These are phyloP conservation scores for Bugula neritina DNA, from an alignment of 2,888 invertebrate genomes.

Conservation along the genomic window DNA sequence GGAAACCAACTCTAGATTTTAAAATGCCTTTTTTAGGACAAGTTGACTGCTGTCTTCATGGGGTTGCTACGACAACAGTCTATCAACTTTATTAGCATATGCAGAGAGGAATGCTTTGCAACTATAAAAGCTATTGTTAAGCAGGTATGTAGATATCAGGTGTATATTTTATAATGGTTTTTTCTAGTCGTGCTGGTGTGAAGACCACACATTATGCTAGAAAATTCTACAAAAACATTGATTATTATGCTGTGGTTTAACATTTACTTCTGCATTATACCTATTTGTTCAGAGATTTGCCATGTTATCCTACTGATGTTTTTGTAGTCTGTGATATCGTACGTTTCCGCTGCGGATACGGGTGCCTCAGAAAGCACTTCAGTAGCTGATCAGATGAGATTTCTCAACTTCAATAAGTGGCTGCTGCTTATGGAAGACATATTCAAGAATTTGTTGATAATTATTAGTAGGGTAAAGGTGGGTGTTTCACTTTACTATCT, in stretches of 20 bases:
- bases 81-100: constrained; percentile 72
- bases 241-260: too few species aligned
- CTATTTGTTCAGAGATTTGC: too few species aligned
- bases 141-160: constrained; percentile 59
- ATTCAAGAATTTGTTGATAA: constrained; percentile 62
- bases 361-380: constrained; percentile 34
- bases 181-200: too few species aligned
- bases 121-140: constrained; percentile 82
- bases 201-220: too few species aligned
- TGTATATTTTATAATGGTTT: too few species aligned
- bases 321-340: constrained; percentile 65
- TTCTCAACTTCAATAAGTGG: constrained; percentile 66
- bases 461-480: constrained; percentile 68
- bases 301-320: too few species aligned
- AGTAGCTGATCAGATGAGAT: constrained; percentile 61
- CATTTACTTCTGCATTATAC: too few species aligned
- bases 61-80: constrained; percentile 79
- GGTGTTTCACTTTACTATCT: constrained; percentile 30
- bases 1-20: too few species aligned
- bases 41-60: constrained; percentile 78
- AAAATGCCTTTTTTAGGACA: constrained; percentile 72
- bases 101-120: constrained; percentile 74
- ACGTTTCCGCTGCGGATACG: constrained; percentile 59
- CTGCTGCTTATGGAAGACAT: constrained; percentile 64
- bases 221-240: too few species aligned